Base-by-base conservation (phyloP, 2,113 vertebrate genomes). In the Pycnonotus jocosus region DNA sequence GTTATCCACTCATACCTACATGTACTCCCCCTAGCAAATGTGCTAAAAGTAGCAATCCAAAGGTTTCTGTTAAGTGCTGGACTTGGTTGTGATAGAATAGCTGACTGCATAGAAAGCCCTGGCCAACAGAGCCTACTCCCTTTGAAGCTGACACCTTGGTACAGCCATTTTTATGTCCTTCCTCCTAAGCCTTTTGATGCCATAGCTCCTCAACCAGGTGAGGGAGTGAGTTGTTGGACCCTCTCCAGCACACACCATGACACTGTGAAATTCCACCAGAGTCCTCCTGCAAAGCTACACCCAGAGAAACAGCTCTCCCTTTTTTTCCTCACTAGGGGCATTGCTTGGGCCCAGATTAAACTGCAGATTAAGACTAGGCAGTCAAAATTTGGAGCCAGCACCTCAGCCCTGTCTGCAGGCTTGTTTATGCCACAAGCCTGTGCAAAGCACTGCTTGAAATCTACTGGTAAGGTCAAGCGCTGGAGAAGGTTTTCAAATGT, bases 201-300 rank as follows among this genome's bases (percentile, higher is more conserved):
- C 1, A 0, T 17, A 70, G 38, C 16, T 91, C 72, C 38, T 78
- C 56, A 21, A 51, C 12, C 35, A 62, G 42, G 9, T 3, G 35
- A 62, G 14, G 17, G 27, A 50, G 11, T 11, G 38, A 77, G 30
- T 0, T 0, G 56, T 47, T 35, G 51, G 37, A 51, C 7, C 15
- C 11, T 21, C 12, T 47, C 31, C 50, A 44, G 13, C 16, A 40
- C 4, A 7, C 54, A 40, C 15, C 7, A 11, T 0, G 0, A 30
- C 15, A 12, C 31, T 4, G 2, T 6, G 18, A 19, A 30, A 42
- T 21, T 79, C 47, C 38, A 70, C 9, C 15, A 11, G 25, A 35
- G 11, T 20, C 31, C 19, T n/a, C 4, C 1, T 8, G 50, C 40
- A 77, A 82, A 77, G 25, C n/a, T 65, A 15, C 5, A 19, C 11